These are phyloP conservation scores for Odontocolon sp. DNA, from an alignment of 2,888 invertebrate species.

Conservation along the genomic window DNA sequence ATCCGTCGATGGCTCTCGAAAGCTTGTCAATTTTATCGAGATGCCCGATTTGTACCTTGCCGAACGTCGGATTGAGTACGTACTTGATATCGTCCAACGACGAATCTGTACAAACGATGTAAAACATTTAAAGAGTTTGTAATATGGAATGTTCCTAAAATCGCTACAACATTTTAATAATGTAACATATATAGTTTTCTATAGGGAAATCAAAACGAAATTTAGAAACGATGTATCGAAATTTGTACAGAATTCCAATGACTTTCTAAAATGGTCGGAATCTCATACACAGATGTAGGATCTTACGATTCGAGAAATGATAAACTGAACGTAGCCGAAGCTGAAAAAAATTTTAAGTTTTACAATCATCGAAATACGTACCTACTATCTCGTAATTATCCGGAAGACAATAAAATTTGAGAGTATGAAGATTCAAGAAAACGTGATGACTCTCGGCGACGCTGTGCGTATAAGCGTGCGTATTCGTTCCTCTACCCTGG, in stretches of 20 bases:
- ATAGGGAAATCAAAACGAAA: too few species aligned
- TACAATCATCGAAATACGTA: constrained; percentile 78
- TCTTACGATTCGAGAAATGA: too few species aligned
- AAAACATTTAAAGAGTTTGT: too few species aligned
- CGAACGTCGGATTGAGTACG: constrained; percentile 98
- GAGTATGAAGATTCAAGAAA: constrained; percentile 96
- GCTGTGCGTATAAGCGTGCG: constrained; percentile 99
- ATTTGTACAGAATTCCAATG: neutral
- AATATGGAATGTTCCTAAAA: too few species aligned
- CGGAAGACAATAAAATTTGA: constrained; percentile 99
- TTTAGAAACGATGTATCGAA: too few species aligned
- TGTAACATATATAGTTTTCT: too few species aligned
- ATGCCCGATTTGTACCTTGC: constrained; percentile 89
- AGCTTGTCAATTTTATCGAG: constrained; percentile 92
- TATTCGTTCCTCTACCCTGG: constrained; percentile 97
- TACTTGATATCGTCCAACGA: constrained; percentile 99
- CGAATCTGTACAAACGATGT: constrained; percentile 87
- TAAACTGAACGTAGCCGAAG: too few species aligned
- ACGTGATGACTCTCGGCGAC: constrained; percentile 99
- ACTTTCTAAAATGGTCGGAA: too few species aligned
- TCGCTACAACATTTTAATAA: too few species aligned
- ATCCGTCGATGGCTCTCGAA: constrained; percentile 97
- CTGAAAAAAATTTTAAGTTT: too few species aligned
- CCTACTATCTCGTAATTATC: constrained; percentile 99
- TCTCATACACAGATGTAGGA: too few species aligned